These are phyloP conservation scores for Natrix natrix DNA, from an alignment of 2,797 vertebrate species.

Conservation along the genomic window DNA sequence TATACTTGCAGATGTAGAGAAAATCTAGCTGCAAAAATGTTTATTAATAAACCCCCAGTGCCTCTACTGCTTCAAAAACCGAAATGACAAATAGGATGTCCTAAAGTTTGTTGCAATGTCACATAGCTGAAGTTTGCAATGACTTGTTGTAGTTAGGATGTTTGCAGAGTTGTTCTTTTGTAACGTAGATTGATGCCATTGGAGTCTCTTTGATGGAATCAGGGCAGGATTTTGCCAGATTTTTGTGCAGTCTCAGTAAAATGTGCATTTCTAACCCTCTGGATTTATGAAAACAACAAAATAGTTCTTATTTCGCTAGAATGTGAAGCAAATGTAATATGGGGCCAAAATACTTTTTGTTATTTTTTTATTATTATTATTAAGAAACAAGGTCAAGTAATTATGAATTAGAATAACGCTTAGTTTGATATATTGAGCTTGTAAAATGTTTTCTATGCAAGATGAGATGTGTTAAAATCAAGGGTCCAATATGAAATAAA, in stretches of 20 bases:
- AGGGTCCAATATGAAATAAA: neutral
- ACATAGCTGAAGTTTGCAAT: constrained; percentile 37
- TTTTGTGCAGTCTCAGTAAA: neutral
- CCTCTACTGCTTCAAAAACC: constrained; percentile 59
- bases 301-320: constrained; percentile 57
- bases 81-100: constrained; percentile 29
- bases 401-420: constrained; percentile 24
- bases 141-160: constrained; percentile 37
- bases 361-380: constrained; percentile 7
- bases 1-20: constrained; percentile 42
- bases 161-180: constrained; percentile 39
- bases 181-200: constrained; percentile 19
- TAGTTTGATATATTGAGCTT: constrained; percentile 1
- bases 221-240: neutral
- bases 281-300: constrained; percentile 39
- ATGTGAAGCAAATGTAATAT: constrained; percentile 47
- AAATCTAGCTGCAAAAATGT: constrained; percentile 30
- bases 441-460: constrained; percentile 29
- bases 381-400: constrained; percentile 31
- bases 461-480: constrained; percentile 20
- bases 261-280: neutral
- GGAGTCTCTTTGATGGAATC: neutral
- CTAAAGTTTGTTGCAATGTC: constrained; percentile 41
- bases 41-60: constrained; percentile 46
- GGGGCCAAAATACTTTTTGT: constrained; percentile 44